Conservation (phyloP, 2,888 invertebrate genomes). For the Lysandra bellargus region DNA sequence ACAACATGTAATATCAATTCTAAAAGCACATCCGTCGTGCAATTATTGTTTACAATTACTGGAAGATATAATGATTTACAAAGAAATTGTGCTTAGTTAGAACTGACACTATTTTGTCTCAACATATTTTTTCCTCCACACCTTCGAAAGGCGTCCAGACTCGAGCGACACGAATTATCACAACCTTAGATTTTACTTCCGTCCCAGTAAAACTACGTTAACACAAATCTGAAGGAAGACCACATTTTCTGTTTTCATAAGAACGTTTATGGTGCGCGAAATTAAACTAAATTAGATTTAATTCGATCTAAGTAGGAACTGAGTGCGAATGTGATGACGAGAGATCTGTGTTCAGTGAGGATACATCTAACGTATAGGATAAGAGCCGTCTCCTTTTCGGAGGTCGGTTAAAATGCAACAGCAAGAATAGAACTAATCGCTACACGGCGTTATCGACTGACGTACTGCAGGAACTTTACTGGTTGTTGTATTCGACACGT, state of each 20-base stretch:
- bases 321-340: constrained; percentile 71
- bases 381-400: constrained; percentile 28
- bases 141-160: constrained; percentile 17
- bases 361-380: constrained; percentile 57
- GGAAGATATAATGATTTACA: constrained; percentile 26
- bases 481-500: constrained; percentile 35
- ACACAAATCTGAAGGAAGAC: constrained; percentile 57
- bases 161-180: constrained; percentile 28
- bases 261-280: constrained; percentile 47
- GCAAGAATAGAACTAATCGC: constrained; percentile 46
- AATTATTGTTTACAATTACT: constrained; percentile 18
- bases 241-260: constrained; percentile 58
- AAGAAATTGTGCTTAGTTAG: constrained; percentile 23
- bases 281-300: constrained; percentile 65
- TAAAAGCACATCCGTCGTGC: constrained; percentile 19
- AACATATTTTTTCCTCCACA: background rate
- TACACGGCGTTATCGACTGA: constrained; percentile 41
- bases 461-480: constrained; percentile 49
- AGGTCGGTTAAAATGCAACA: constrained; percentile 61
- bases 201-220: constrained; percentile 40
- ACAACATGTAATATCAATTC: constrained; percentile 55
- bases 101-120: constrained; percentile 24
- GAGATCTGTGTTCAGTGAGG: constrained; percentile 62
- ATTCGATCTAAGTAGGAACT: constrained; percentile 78
- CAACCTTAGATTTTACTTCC: constrained; percentile 32